These are phyloP conservation scores for Typhlichthys eigenmanni DNA, from an alignment of 2,797 vertebrate species.

Conservation along the genomic window DNA sequence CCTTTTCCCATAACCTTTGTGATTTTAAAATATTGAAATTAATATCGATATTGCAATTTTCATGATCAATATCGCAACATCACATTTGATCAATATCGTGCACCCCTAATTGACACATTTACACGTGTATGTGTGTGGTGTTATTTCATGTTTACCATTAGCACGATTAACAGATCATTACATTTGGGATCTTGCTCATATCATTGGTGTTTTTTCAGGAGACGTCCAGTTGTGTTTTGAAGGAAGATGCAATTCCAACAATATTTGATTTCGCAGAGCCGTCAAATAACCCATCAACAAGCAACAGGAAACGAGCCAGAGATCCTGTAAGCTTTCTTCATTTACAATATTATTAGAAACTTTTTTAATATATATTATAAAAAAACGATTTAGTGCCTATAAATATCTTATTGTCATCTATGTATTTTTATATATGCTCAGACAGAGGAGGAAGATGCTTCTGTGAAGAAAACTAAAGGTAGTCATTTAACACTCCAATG, in stretches of 20 bases:
- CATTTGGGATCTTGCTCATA: not conserved
- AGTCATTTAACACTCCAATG: slow-evolving; percentile 4
- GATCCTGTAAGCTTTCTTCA: slow-evolving; percentile 81
- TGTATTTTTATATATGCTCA: slow-evolving; percentile 35
- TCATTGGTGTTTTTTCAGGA: slow-evolving; percentile 76
- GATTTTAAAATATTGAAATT: too few relatives aligned
- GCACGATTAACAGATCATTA: too few relatives aligned
- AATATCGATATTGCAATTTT: too few relatives aligned
- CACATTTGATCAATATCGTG: too few relatives aligned
- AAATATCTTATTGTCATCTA: slow-evolving; percentile 7
- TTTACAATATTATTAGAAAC: not conserved
- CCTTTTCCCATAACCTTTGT: too few relatives aligned
- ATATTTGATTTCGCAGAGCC: slow-evolving; percentile 89
- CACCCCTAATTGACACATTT: too few relatives aligned
- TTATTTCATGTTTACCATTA: too few relatives aligned
- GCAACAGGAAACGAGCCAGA: slow-evolving; percentile 88
- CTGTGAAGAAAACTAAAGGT: slow-evolving; percentile 80
- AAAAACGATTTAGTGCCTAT: not conserved
- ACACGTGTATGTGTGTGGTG: too few relatives aligned
- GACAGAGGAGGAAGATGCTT: slow-evolving; percentile 66
- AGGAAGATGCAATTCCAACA: slow-evolving; percentile 93
- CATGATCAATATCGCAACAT: too few relatives aligned
- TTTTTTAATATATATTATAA: not conserved
- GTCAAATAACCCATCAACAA: slow-evolving; percentile 84
- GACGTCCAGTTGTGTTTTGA: slow-evolving; percentile 82